Evolutionary conservation across 1,140 invertebrate genomes (phyloP), one percentile per base, ranked within the genome.

Genomic region (Pachypsylla venusta): DNA sequence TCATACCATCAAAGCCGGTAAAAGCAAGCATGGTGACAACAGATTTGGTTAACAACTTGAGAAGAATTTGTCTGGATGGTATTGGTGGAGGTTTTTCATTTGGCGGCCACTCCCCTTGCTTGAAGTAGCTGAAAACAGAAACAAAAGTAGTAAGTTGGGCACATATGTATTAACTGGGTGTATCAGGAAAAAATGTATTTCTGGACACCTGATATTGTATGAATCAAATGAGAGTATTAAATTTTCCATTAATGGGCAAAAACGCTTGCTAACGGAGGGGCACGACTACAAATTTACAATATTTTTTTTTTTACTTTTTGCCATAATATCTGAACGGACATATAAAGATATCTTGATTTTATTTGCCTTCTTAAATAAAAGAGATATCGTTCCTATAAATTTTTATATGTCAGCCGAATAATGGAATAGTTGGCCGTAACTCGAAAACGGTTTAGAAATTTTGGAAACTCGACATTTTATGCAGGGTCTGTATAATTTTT

Each of bases 31-130:
- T 4, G 4, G 42, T 48, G n/a, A 48, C 3, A n/a, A 48, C 42
- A 48, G 42, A 48, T 48, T 48, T 48, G 22, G 42, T 48, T n/a
- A 48, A 48, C 7, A 48, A 22, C n/a, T 48, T 48, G 7, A 48
- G 22, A n/a, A 48, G 4, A 4, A 48, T 48, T 48, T 48, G 5
- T 5, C 22, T n/a, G 5, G 42, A 5, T 19, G 42, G 42, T 48
- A 48, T 48, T n/a, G 16, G 42, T 5, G 42, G 42, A 48, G 42
- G 42, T 48, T 22, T 48, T n/a, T 48, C 42, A 5, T 48, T n/a
- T 7, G 42, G 42, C 7, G 42, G 42, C 42, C 42, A 48, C 22
- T 48, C 22, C 7, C 42, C 42, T 48, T 48, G 42, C n/a, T 4
- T 19, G 16, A 48, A 48, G n/a, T 48, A 48, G n/a, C 42, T 48